Evolutionary conservation across 2,888 invertebrate genomes (phyloP).

Genomic region (Drosophila picticornis): DNA sequence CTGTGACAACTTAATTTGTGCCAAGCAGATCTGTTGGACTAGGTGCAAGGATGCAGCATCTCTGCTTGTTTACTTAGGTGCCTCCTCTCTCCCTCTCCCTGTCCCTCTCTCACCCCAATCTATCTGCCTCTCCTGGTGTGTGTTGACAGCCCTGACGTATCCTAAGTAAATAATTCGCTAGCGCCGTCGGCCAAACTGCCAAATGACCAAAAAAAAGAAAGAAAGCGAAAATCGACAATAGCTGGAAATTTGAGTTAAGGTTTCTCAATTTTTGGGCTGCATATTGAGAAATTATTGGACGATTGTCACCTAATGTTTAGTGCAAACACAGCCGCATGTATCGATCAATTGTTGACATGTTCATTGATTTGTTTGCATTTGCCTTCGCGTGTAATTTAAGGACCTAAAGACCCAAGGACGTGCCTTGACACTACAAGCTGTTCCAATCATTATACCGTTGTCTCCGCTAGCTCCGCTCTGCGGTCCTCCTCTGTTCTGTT

Average conservation of each 20-base stretch:
- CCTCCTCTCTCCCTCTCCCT: neutral
- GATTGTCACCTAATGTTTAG: constrained; percentile 74
- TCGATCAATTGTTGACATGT: constrained; percentile 60
- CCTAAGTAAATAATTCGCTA: constrained; percentile 70
- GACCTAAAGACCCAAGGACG: constrained; percentile 80
- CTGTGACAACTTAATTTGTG: constrained; percentile 63
- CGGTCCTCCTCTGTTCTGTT: neutral
- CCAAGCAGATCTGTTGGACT: constrained; percentile 7
- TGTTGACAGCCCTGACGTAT: constrained; percentile 48
- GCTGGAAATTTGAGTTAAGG: constrained; percentile 5
- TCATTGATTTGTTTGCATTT: constrained; percentile 49
- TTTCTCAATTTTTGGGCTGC: neutral
- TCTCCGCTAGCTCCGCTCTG: neutral
- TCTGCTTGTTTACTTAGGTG: constrained; percentile 54
- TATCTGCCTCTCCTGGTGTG: constrained; percentile 3
- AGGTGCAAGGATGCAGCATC: constrained; percentile 14
- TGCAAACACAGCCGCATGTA: constrained; percentile 82
- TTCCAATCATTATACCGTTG: neutral
- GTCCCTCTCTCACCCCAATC: neutral
- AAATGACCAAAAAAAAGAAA: constrained; percentile 71
- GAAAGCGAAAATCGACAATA: constrained; percentile 18
- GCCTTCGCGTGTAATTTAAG: constrained; percentile 78
- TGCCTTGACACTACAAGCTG: constrained; percentile 66
- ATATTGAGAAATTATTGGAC: constrained; percentile 40
- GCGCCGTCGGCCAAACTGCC: constrained; percentile 79